These are phyloP conservation scores for Agraylea sexmaculata DNA, from an alignment of 1,140 invertebrate species.

Conservation along the genomic window DNA sequence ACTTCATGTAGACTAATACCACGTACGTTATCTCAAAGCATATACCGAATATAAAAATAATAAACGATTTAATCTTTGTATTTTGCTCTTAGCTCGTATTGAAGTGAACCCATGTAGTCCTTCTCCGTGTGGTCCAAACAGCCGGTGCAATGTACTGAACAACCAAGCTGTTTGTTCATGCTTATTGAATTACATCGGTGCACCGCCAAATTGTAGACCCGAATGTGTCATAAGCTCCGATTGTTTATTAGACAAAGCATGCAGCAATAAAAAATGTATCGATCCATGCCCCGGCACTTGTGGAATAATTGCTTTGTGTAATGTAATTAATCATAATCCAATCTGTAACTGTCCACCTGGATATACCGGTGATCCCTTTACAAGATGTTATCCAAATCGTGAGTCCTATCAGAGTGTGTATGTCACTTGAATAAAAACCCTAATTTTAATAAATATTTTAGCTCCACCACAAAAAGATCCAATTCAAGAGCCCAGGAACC, in stretches of 20 bases:
- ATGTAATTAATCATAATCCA: constrained; percentile 64
- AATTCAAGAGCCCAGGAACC: constrained; percentile 36
- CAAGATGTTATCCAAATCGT: constrained; percentile 44
- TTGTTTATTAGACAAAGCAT: constrained; percentile 54
- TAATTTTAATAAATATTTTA: constrained; percentile 9
- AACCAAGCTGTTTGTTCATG: constrained; percentile 61
- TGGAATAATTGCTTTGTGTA: constrained; percentile 53
- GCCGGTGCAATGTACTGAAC: constrained; percentile 55
- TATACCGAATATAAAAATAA: too few species aligned
- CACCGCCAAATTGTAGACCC: constrained; percentile 62
- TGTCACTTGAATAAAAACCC: neutral
- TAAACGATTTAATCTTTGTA: constrained; percentile 15
- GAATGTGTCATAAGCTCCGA: constrained; percentile 56
- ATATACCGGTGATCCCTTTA: constrained; percentile 62
- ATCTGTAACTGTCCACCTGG: constrained; percentile 56
- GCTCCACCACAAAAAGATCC: constrained; percentile 26
- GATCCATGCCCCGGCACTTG: constrained; percentile 63
- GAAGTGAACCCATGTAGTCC: constrained; percentile 42
- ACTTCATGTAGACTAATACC: constrained; percentile 44
- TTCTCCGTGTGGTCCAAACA: constrained; percentile 50
- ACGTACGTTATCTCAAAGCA: constrained; percentile 42
- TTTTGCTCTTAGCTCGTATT: constrained; percentile 24
- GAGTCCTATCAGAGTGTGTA: constrained; percentile 16
- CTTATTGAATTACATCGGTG: constrained; percentile 58
- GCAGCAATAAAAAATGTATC: constrained; percentile 58